These are phyloP conservation scores for Rhynchonycteris naso DNA, from an alignment of 2,797 vertebrate species.

Conservation along the genomic window DNA sequence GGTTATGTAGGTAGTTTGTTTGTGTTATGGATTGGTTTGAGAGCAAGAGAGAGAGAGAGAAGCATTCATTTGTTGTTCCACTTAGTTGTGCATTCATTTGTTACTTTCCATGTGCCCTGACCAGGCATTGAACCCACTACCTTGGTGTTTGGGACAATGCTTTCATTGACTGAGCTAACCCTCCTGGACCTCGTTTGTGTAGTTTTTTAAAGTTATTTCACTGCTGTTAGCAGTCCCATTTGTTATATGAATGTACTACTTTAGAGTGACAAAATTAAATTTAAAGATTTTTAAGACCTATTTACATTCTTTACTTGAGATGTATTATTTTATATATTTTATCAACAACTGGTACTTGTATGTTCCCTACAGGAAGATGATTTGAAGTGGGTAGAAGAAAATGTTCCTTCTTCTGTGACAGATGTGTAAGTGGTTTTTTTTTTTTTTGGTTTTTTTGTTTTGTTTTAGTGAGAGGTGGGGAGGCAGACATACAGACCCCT, in stretches of 20 bases:
- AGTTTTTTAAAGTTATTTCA: background rate
- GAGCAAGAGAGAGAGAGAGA: no score
- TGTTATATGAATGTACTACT: background rate
- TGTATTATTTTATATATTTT: constrained; percentile 32
- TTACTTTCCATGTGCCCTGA: no score
- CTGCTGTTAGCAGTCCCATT: constrained; percentile 24
- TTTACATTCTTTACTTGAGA: background rate
- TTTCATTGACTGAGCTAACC: no score
- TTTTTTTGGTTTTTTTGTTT: no score
- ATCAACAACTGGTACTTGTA: constrained; percentile 60
- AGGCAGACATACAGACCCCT: no score
- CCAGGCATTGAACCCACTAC: no score
- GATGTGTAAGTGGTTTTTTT: constrained; percentile 98
- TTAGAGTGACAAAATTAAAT: constrained; percentile 10
- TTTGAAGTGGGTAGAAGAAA: constrained; percentile 98
- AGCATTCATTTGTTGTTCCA: no score
- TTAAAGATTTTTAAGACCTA: constrained; percentile 7
- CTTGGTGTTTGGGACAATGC: no score
- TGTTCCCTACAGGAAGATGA: constrained; percentile 92
- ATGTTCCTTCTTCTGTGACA: constrained; percentile 95
- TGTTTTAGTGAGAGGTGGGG: no score
- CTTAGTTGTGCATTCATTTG: no score
- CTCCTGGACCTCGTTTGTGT: no score
- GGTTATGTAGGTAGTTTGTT: background rate
- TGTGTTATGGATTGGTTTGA: no score